Evolutionary conservation across 2,888 invertebrate species (phyloP).

Genomic region (Drosophila longiperda): DNA sequence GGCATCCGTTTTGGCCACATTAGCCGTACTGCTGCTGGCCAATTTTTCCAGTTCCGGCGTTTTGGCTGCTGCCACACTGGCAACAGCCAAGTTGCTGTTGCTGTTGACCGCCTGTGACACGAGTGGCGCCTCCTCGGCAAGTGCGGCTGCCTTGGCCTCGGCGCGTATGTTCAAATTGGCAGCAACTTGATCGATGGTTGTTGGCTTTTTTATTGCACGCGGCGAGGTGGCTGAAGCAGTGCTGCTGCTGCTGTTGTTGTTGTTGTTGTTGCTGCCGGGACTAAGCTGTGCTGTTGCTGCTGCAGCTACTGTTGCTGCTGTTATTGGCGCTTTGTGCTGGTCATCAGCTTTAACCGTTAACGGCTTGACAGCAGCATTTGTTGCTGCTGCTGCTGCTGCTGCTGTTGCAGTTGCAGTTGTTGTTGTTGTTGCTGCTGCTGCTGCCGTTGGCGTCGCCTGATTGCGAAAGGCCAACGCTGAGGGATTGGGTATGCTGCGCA

Average conservation of each 20-base stretch:
- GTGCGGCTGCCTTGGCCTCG: constrained; percentile 77
- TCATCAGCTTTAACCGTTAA: constrained; percentile 49
- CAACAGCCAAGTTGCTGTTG: neutral
- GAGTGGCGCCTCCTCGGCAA: constrained; percentile 61
- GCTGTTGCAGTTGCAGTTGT: constrained; percentile 40
- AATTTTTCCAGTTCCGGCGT: constrained; percentile 28
- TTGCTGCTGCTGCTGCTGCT: constrained; percentile 20
- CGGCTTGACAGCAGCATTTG: constrained; percentile 40
- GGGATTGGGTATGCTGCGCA: constrained; percentile 88
- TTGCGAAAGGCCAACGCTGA: constrained; percentile 87
- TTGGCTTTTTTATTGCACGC: constrained; percentile 78
- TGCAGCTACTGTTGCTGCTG: constrained; percentile 21
- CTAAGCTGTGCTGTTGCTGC: constrained; percentile 37
- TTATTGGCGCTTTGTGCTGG: constrained; percentile 32
- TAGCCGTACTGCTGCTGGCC: constrained; percentile 26
- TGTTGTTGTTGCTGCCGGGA: constrained; percentile 48
- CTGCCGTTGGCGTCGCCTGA: constrained; percentile 66
- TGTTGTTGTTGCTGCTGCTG: constrained; percentile 33
- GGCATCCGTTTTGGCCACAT: constrained; percentile 22
- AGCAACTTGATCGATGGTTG: constrained; percentile 84
- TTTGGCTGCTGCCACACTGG: constrained; percentile 7
- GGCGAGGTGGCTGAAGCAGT: constrained; percentile 59
- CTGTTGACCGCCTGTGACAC: constrained; percentile 8
- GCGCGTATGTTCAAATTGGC: constrained; percentile 84
- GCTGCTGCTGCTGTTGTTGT: constrained; percentile 23